Evolutionary conservation across 2,113 vertebrate species (phyloP).

Genomic region (Labeo catla): DNA sequence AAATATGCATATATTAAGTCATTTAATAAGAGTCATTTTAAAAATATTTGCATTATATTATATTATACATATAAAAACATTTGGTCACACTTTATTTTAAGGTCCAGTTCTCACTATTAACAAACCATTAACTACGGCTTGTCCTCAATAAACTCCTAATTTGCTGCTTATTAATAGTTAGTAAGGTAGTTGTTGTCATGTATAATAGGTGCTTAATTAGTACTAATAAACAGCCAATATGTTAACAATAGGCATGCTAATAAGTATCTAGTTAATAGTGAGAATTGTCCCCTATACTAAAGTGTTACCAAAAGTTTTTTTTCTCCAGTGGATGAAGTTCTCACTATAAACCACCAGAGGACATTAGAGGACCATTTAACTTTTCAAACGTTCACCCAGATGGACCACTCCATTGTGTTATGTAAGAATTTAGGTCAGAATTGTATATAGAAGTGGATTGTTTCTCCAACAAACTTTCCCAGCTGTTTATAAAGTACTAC

Average conservation of each 20-base stretch:
- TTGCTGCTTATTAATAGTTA: too few species aligned
- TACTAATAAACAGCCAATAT: too few species aligned
- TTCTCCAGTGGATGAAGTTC: not conserved
- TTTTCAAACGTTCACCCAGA: not conserved
- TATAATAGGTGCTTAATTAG: too few species aligned
- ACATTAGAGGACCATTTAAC: constrained; percentile 41
- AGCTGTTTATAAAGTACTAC: constrained; percentile 19
- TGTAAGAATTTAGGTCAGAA: constrained; percentile 44
- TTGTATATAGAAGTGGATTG: constrained; percentile 18
- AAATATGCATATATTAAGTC: not conserved
- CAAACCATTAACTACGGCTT: too few species aligned
- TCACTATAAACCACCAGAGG: constrained; percentile 51
- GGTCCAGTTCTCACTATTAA: too few species aligned
- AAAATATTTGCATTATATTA: not conserved
- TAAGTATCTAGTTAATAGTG: too few species aligned
- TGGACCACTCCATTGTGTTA: constrained; percentile 49
- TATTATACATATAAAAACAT: not conserved
- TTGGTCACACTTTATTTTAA: too few species aligned
- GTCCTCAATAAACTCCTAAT: too few species aligned
- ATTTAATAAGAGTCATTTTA: not conserved
- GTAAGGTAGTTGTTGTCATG: too few species aligned
- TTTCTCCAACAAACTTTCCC: constrained; percentile 38
- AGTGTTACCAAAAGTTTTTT: too few species aligned
- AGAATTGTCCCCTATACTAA: too few species aligned
- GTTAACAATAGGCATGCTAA: too few species aligned